phyloP scores from a whole-genome alignment of 2,888 invertebrate species.

The Lepidonotus clava region DNA sequence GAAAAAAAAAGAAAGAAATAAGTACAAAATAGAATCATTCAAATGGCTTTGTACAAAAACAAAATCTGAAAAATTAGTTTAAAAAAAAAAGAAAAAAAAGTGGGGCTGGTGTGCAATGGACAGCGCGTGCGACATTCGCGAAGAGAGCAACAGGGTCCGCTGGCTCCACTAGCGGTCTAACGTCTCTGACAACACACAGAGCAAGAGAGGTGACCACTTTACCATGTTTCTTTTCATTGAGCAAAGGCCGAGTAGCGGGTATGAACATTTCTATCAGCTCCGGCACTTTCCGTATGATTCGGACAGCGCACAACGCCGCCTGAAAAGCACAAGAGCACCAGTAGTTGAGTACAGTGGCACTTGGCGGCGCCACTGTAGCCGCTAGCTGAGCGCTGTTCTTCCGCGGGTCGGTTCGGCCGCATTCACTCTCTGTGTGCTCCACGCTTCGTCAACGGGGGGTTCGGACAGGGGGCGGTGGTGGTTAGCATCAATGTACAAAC shows the following conservation, averaged over 20 bases:
- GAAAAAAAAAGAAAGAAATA: too few species aligned
- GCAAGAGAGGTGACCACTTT: conserved; percentile 70
- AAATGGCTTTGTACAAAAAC: too few species aligned
- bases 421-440: background rate
- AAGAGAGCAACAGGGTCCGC: background rate
- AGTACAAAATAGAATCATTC: too few species aligned
- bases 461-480: background rate
- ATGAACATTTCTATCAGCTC: conserved; percentile 99
- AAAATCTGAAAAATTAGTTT: too few species aligned
- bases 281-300: conserved; percentile 97
- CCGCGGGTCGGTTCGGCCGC: background rate
- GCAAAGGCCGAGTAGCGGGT: conserved; percentile 95
- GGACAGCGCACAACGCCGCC: conserved; percentile 89
- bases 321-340: conserved; percentile 65
- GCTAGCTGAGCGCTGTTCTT: background rate
- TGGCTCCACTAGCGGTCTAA: conserved; percentile 31
- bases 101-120: background rate
- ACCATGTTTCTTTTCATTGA: conserved; percentile 99
- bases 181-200: conserved; percentile 40
- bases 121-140: conserved; percentile 2
- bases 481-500: too few species aligned
- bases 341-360: conserved; percentile 26
- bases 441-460: background rate
- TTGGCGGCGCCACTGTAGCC: background rate
- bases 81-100: background rate